Evolutionary conservation across 2,797 vertebrate species (phyloP), one percentile per base, ranked within the genome.

Genomic region (Morelia viridis): DNA sequence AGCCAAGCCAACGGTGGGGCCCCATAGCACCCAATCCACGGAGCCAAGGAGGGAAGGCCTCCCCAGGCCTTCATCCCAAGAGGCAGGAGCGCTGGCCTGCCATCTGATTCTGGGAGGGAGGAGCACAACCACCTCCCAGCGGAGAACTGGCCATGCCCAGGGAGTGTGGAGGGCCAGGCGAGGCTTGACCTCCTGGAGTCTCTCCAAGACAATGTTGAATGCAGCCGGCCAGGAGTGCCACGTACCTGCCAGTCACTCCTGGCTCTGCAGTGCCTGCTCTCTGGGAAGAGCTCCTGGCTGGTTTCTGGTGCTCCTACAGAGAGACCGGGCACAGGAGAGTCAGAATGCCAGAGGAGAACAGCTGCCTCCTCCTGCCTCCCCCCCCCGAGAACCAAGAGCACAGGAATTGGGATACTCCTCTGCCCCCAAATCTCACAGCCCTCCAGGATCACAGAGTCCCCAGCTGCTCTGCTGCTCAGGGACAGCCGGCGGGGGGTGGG

Each of bases 161-260:
- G 17, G 58, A 19, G 15, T 5, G 19, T 53, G 8, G 56, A 58
- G 56, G 4, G 26, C 50, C 9, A 24, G 22, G 31, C 9, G 15
- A 31, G 28, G 3, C 60, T 24, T 5, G 35, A 26, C 35, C 19
- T 35, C 35, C 10, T 35, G 4, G 22, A 10, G 24, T 11, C 50
- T 19, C 7, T 9, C 15, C 56, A 57, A 85, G 41, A 19, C 9
- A 4, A 24, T 8, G 22, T 24, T 26, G 7, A 64, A 9, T 0
- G 10, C 31, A 46, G 76, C 41, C 3, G 24, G 19, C 61, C 56
- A 89, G 91, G 62, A 85, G 65, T n/a, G 28, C 64, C 53, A 13
- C 17, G 1, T 95, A 97, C 96, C 96, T 97, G 96, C 92, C 94
- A 35, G 80, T 91, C 5, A 50, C 50, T 0, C 85, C 56, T 50